phyloP scores from a whole-genome alignment of 2,797 vertebrate genomes.

The Peromyscus attwateri region DNA sequence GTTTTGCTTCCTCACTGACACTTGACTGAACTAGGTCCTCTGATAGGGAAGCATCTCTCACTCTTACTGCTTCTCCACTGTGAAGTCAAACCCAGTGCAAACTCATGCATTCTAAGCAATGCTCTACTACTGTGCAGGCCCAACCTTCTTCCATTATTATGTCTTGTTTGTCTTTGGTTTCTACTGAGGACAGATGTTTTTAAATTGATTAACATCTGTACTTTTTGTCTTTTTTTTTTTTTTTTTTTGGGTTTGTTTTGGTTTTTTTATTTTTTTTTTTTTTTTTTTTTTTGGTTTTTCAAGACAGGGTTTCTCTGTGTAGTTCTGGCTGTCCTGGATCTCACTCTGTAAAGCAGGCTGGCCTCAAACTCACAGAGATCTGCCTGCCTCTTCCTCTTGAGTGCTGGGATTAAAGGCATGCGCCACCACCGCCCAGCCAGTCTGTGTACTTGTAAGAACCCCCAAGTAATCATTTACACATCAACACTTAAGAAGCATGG shows the following conservation, averaged over 20 bases:
- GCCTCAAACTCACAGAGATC: no score
- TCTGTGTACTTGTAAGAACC: background rate
- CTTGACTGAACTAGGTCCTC: background rate
- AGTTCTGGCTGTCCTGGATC: no score
- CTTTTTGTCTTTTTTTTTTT: background rate
- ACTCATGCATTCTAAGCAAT: background rate
- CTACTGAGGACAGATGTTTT: background rate
- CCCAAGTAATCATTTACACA: background rate
- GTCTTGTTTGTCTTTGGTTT: background rate
- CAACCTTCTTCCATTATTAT: background rate
- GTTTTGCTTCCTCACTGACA: background rate
- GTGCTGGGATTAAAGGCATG: no score
- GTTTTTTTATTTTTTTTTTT: background rate
- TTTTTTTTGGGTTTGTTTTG: background rate
- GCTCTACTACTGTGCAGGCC: background rate
- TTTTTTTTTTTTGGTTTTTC: background rate
- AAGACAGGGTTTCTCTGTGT: background rate
- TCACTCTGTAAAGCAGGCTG: no score
- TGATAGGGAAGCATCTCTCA: background rate
- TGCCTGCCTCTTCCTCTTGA: no score
- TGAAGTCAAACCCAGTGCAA: background rate
- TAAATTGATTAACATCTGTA: background rate
- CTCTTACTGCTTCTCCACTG: background rate
- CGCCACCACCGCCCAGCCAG: background rate
- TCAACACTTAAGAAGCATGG: background rate